Evolutionary conservation across 1,140 invertebrate species (phyloP), one percentile per base, ranked within the genome.

Genomic region (Drosophila grimshawi): DNA sequence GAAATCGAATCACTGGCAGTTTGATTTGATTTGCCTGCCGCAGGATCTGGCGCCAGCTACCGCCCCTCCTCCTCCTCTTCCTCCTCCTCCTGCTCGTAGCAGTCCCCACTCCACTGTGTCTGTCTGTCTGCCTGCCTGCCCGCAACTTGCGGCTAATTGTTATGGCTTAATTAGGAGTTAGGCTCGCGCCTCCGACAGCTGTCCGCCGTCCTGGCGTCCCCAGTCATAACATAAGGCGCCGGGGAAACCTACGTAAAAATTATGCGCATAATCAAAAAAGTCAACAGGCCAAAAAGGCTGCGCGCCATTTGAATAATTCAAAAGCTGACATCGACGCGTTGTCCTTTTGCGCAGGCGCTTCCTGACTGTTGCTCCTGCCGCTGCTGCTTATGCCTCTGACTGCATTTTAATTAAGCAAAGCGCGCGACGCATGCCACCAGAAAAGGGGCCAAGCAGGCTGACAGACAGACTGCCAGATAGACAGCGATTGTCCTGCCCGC

Each of bases 181-280:
- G 53, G 53, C 62, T 63, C 35, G 41, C 62, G 62, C 19, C 52
- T 10, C 63, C 70, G n/a, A n/a, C n/a, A n/a, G n/a, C n/a, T 19
- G 19, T 19, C 19, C 2, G 19, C 19, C 19, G 0, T 19, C 19
- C 19, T 19, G 19, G 19, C 49, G 49, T 39, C 48, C 53, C 78
- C 64, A 60, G 78, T 85, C 81, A 85, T 78, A 85, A 75, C 78
- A 81, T 19, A 52, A 41, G 55, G 43, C 35, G 11, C 66, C 46
- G 37, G 41, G 57, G 32, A 63, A 59, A 43, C 49, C 61, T 32
- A 64, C 32, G 11, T 19, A 57, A 63, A 86, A 81, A 86, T 90
- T 90, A 90, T 90, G 88, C 88, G 88, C 88, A 90, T 91, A 90
- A 90, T 90, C 86, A 90, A 80, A 76, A 19, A 60, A 88, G 83